A percentile compares a stretch with the other conserved stretches of the same genome.
phyloP scores from a whole-genome alignment of 2,888 invertebrate species.

The Phyllotreta cruciferae region DNA sequence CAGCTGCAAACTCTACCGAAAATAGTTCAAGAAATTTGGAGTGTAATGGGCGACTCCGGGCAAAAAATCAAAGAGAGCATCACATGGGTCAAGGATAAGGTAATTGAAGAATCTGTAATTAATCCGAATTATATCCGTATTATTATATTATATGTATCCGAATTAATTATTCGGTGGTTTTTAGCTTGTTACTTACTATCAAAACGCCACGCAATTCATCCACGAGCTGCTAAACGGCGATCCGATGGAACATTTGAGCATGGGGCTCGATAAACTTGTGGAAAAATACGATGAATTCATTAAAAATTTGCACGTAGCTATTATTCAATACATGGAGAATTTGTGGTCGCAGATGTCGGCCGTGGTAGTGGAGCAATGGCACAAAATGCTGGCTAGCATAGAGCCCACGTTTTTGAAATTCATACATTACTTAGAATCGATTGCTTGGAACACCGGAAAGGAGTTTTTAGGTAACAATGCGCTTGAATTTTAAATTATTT shows the following conservation, averaged over 20 bases:
- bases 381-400: constrained; percentile 72
- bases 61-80: constrained; percentile 79
- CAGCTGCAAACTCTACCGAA: constrained; percentile 82
- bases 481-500: not conserved
- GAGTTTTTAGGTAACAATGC: constrained; percentile 68
- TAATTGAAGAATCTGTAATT: constrained; percentile 46
- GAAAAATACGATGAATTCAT: constrained; percentile 81
- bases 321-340: constrained; percentile 75
- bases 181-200: constrained; percentile 72
- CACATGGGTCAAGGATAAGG: constrained; percentile 74
- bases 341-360: constrained; percentile 75
- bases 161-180: constrained; percentile 8
- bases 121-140: too few species aligned
- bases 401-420: constrained; percentile 82
- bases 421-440: constrained; percentile 77
- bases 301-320: constrained; percentile 75
- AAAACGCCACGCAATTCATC: constrained; percentile 73
- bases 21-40: constrained; percentile 83
- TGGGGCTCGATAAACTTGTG: constrained; percentile 72
- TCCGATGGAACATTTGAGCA: constrained; percentile 74
- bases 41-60: constrained; percentile 85
- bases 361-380: constrained; percentile 74
- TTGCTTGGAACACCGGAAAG: constrained; percentile 75
- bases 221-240: constrained; percentile 77
- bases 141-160: too few species aligned